Conservation (phyloP, 2,888 invertebrate genomes). For the Mactromeris polynyma region DNA sequence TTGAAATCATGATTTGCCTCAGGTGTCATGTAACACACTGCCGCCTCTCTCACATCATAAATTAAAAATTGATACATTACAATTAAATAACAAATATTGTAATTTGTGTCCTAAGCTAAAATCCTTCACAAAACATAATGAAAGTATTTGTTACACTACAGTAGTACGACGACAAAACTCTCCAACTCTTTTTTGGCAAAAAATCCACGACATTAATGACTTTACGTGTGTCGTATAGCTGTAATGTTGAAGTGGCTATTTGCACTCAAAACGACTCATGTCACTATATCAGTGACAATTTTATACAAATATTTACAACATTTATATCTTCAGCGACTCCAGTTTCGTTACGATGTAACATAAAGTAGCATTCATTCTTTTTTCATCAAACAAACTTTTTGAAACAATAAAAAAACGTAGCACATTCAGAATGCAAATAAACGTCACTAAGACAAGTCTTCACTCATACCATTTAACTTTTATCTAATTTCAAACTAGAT, state of each 20-base stretch:
- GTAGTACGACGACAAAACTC: constrained; percentile 22
- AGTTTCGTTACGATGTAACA: constrained; percentile 28
- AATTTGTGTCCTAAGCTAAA: constrained; percentile 41
- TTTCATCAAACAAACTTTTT: constrained; percentile 38
- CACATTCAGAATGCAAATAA: constrained; percentile 25
- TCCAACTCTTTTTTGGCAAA: constrained; percentile 4
- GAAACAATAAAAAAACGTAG: constrained; percentile 27
- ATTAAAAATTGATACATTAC: constrained; percentile 37
- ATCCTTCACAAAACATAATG: constrained; percentile 13
- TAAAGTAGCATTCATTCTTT: constrained; percentile 36
- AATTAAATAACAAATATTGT: constrained; percentile 43
- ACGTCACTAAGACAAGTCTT: not conserved
- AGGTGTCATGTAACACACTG: too few relatives aligned
- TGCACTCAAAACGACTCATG: constrained; percentile 42
- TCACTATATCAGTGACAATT: constrained; percentile 42
- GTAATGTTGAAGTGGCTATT: constrained; percentile 11
- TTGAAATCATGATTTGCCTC: too few relatives aligned
- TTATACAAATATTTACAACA: constrained; percentile 41
- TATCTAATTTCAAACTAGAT: not conserved
- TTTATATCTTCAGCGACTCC: constrained; percentile 35
- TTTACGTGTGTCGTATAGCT: constrained; percentile 24
- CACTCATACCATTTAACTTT: constrained; percentile 14
- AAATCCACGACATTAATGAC: constrained; percentile 41
- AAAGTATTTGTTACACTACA: constrained; percentile 32
- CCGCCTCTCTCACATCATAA: not conserved